Evolutionary conservation across 2,113 vertebrate species (phyloP).

Genomic region (Axis porcinus): DNA sequence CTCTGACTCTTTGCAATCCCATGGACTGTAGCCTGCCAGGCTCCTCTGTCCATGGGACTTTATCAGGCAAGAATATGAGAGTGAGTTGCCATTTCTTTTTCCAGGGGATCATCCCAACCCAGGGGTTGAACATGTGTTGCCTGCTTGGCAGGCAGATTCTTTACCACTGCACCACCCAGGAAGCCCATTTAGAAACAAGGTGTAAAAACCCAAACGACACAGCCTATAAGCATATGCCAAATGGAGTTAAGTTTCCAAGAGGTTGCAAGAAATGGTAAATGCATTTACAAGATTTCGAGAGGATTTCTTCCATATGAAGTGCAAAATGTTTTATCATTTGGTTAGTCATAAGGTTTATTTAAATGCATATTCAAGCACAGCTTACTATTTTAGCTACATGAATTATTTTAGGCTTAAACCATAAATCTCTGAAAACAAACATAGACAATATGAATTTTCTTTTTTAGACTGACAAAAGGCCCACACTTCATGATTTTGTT

Average conservation of each 20-base stretch:
- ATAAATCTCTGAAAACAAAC: conserved; percentile 25
- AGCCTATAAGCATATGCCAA: not conserved
- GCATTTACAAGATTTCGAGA: not conserved
- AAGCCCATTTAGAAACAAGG: not conserved
- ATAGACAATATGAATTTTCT: not conserved
- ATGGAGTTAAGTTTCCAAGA: not conserved
- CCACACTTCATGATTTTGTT: not conserved
- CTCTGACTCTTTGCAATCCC: not conserved
- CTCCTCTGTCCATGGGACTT: not conserved
- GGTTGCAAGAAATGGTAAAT: not conserved
- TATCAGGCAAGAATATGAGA: not conserved
- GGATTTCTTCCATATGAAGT: not conserved
- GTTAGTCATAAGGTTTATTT: not conserved
- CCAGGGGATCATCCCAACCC: not conserved
- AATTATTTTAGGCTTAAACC: not conserved
- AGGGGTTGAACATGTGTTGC: not conserved
- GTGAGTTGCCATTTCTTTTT: not conserved
- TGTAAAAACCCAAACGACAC: not conserved
- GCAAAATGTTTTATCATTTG: not conserved
- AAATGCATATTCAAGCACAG: not conserved
- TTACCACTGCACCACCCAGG: not conserved
- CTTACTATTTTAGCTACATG: not conserved
- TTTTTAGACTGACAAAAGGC: not conserved
- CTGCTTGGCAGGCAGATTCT: not conserved
- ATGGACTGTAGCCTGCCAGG: not conserved